phyloP scores from a whole-genome alignment of 30 jellyfish, hydroid and myxozoan genomes.

The Catostylus mosaicus region DNA sequence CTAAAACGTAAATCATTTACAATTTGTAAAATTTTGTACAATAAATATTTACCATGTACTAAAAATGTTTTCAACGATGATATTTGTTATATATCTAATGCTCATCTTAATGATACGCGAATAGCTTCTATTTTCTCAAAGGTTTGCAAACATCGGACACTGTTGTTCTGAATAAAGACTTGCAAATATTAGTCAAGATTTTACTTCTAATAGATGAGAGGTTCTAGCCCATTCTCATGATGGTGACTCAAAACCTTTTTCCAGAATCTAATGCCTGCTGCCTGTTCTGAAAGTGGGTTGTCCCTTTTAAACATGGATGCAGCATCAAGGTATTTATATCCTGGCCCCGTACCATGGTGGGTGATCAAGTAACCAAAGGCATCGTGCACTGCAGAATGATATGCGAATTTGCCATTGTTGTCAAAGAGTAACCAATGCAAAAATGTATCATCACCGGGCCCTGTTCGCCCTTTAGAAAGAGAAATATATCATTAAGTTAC shows the following conservation, averaged over 20 bases:
- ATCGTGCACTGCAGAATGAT: conserved; percentile 73
- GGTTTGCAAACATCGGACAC: too few species aligned
- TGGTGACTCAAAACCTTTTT: conserved; percentile 24
- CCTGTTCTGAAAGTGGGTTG: conserved; percentile 54
- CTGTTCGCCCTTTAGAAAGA: conserved; percentile 59
- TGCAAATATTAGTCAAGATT: too few species aligned
- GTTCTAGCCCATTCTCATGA: background rate
- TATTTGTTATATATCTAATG: too few species aligned
- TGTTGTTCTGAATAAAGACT: too few species aligned
- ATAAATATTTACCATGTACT: too few species aligned
- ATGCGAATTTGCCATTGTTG: conserved; percentile 64
- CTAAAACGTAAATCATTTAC: too few species aligned
- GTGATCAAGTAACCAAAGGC: conserved; percentile 62
- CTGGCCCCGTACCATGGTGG: conserved; percentile 56
- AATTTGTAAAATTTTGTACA: too few species aligned
- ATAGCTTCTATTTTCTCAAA: too few species aligned
- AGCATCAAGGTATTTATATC: conserved; percentile 64
- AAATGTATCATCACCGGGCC: conserved; percentile 62
- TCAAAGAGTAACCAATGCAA: conserved; percentile 54
- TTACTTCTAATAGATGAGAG: background rate
- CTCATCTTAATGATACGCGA: too few species aligned
- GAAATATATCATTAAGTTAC: too few species aligned
- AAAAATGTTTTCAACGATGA: too few species aligned
- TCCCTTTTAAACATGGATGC: conserved; percentile 24
- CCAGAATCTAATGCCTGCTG: conserved; percentile 73